phyloP scores from a whole-genome alignment of 2,113 vertebrate genomes.

The Phaethon lepturus region DNA sequence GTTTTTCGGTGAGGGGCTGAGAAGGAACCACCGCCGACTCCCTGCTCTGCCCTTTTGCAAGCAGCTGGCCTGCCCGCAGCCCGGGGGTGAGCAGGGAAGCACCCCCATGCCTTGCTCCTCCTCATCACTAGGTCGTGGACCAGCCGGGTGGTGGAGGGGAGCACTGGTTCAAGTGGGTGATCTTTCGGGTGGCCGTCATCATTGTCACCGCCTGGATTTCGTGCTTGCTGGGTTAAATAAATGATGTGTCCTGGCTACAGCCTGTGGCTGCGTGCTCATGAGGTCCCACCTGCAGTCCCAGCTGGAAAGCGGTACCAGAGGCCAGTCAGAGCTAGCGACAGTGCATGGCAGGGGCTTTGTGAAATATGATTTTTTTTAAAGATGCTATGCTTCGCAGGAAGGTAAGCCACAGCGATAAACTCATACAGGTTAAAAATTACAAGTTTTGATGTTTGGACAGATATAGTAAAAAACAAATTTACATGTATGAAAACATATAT shows the following conservation, averaged over 20 bases:
- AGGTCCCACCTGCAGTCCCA: background rate
- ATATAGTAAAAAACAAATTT: background rate
- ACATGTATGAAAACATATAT: background rate
- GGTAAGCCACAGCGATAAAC: background rate
- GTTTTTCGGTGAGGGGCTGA: background rate
- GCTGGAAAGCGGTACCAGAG: background rate
- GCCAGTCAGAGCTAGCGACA: background rate
- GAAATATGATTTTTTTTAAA: background rate
- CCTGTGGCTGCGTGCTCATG: rapidly evolving
- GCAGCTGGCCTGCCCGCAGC: background rate
- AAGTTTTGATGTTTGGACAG: background rate
- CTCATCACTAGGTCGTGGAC: background rate
- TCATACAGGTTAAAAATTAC: background rate
- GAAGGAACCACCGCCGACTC: background rate
- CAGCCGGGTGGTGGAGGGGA: background rate
- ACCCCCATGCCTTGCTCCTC: background rate
- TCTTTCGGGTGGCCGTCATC: rapidly evolving
- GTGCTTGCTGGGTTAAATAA: background rate
- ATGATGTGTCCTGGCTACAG: background rate
- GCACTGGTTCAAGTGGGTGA: background rate
- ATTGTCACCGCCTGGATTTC: background rate
- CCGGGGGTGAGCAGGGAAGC: background rate
- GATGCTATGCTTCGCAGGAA: background rate
- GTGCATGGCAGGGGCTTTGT: background rate
- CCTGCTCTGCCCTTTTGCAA: background rate